These are phyloP conservation scores for Lerista edwardsae DNA, from an alignment of 2,797 vertebrate species.

Conservation along the genomic window DNA sequence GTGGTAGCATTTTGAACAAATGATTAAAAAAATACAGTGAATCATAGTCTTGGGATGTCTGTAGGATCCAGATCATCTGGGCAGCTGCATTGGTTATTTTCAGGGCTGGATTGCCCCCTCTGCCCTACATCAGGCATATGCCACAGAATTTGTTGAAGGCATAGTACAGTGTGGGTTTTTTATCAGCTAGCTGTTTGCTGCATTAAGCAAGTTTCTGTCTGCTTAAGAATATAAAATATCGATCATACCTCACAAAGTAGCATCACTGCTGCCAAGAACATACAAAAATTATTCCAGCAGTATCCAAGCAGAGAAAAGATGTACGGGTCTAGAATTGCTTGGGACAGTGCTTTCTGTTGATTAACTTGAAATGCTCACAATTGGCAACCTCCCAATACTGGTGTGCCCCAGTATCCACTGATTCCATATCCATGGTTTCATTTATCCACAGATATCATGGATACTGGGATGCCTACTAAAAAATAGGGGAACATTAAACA, in stretches of 20 bases:
- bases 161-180: not conserved
- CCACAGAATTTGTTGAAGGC: not conserved
- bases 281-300: not conserved
- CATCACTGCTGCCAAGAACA: not conserved
- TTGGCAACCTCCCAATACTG: not conserved
- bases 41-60: not conserved
- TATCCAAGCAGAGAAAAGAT: not conserved
- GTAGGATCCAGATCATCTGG: too few relatives aligned
- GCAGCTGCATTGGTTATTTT: not conserved
- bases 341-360: not conserved
- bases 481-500: too few relatives aligned
- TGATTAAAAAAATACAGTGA: too few relatives aligned
- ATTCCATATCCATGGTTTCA: too few relatives aligned
- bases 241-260: constrained; percentile 11
- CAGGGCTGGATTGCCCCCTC: not conserved
- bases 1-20: too few relatives aligned
- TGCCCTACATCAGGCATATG: not conserved
- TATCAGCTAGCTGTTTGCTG: not conserved
- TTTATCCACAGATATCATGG: too few relatives aligned
- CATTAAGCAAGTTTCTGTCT: constrained; percentile 3
- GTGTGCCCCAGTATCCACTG: too few relatives aligned
- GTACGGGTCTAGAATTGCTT: not conserved
- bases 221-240: not conserved
- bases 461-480: too few relatives aligned
- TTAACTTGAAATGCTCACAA: not conserved